Evolutionary conservation across 2,797 vertebrate species (phyloP).

Genomic region (Otolemur crassicaudatus): DNA sequence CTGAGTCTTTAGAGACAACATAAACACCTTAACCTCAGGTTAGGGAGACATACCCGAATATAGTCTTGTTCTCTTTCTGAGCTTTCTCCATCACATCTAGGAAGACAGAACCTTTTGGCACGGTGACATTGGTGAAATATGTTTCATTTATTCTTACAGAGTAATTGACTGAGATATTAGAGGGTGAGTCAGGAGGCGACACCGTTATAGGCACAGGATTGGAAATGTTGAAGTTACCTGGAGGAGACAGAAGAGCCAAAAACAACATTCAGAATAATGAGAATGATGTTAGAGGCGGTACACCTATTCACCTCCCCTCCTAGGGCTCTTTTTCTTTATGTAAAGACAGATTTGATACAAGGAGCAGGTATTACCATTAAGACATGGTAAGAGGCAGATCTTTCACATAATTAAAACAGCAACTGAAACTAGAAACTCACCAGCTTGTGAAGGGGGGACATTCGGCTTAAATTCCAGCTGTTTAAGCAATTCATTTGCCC

Average conservation of each 20-base stretch:
- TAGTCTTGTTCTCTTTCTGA: not conserved
- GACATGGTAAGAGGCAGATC: too few relatives aligned
- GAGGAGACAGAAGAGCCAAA: not conserved
- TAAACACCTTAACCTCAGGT: not conserved
- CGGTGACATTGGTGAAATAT: not conserved
- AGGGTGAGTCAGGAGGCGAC: not conserved
- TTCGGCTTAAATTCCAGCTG: not conserved
- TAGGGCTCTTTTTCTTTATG: not conserved
- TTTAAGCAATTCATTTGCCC: not conserved
- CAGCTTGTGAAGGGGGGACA: not conserved
- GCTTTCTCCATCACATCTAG: constrained; percentile 74
- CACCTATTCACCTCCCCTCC: not conserved
- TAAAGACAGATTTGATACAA: not conserved
- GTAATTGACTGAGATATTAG: constrained; percentile 38
- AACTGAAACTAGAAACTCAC: not conserved
- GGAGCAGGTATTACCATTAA: not conserved
- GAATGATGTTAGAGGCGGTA: not conserved
- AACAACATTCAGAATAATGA: not conserved
- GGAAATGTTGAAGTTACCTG: not conserved
- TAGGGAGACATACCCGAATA: constrained; percentile 58
- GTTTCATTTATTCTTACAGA: constrained; percentile 50
- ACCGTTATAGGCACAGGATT: rapidly evolving
- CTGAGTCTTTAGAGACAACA: not conserved
- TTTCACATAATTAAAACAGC: not conserved
- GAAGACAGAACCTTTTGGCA: constrained; percentile 70